A percentile compares a stretch with the other conserved stretches of the same genome.
These are phyloP conservation scores for Aromia moschata DNA, from an alignment of 2,888 invertebrate species.

Conservation along the genomic window DNA sequence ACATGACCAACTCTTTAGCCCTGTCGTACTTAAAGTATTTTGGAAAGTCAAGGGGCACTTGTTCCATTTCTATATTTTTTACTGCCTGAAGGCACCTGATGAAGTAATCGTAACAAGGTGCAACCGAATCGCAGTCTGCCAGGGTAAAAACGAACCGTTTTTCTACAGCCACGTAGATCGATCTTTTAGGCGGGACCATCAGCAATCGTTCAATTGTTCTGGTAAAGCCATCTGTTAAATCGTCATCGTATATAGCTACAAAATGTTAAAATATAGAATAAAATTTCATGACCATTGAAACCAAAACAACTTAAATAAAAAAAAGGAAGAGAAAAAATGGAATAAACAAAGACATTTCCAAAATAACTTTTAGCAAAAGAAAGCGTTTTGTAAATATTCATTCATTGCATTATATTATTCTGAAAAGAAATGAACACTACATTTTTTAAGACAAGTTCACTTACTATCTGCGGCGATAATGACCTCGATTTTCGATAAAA, in stretches of 20 bases:
- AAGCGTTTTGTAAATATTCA: neutral
- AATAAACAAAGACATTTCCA: neutral
- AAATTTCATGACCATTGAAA: neutral
- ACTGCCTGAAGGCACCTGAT: slow-evolving; percentile 69
- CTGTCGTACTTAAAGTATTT: slow-evolving; percentile 85
- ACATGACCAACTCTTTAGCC: slow-evolving; percentile 78
- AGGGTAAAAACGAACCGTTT: slow-evolving; percentile 88
- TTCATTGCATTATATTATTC: neutral
- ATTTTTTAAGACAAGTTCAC: slow-evolving; percentile 40
- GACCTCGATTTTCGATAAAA: slow-evolving; percentile 70
- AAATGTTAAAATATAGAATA: slow-evolving; percentile 1
- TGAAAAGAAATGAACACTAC: neutral
- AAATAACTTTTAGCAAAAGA: neutral
- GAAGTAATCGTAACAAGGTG: slow-evolving; percentile 89
- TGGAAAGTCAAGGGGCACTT: slow-evolving; percentile 76
- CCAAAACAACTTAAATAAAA: no score
- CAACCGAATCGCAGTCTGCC: slow-evolving; percentile 81
- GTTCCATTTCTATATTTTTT: slow-evolving; percentile 69
- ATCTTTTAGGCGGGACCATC: slow-evolving; percentile 67
- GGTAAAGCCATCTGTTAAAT: slow-evolving; percentile 82
- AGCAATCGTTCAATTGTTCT: slow-evolving; percentile 75
- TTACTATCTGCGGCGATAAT: slow-evolving; percentile 87
- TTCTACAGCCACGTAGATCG: slow-evolving; percentile 80
- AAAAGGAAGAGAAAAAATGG: neutral
- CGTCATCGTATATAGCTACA: slow-evolving; percentile 85